phyloP scores from a whole-genome alignment of 2,888 invertebrate genomes.

The Tenthredo mesomela region DNA sequence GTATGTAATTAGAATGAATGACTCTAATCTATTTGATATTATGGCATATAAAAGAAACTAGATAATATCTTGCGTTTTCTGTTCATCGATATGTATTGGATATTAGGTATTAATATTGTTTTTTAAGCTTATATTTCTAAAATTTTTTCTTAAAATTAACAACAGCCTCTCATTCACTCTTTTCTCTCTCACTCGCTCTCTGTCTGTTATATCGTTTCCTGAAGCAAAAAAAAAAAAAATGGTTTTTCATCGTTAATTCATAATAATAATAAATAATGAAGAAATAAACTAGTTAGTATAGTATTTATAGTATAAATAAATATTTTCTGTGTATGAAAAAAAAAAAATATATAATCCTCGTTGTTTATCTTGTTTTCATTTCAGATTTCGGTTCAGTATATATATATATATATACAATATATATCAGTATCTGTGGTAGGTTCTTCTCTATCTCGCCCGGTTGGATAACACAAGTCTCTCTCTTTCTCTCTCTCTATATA shows the following conservation, averaged over 20 bases:
- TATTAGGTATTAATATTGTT: background rate
- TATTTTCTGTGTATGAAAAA: too few species aligned
- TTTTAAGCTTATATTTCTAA: background rate
- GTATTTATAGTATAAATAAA: too few species aligned
- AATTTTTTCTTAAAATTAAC: background rate
- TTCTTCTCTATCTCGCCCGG: background rate
- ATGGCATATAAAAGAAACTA: background rate
- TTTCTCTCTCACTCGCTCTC: background rate
- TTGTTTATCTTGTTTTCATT: background rate
- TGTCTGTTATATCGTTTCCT: background rate
- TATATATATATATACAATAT: too few species aligned
- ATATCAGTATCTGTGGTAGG: background rate
- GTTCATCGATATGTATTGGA: background rate
- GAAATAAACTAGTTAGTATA: background rate
- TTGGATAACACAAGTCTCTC: conserved; percentile 24
- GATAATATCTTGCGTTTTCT: background rate
- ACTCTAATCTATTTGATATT: background rate
- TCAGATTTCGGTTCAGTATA: background rate
- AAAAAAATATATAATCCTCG: too few species aligned
- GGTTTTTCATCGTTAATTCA: conserved; percentile 32
- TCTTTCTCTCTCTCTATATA: background rate
- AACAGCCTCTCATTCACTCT: background rate
- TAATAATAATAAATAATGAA: conserved; percentile 1
- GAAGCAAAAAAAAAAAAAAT: conserved; percentile 44
- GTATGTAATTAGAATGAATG: background rate